Evolutionary conservation across 2,113 vertebrate species (phyloP).

Genomic region (Notothenia rossii): DNA sequence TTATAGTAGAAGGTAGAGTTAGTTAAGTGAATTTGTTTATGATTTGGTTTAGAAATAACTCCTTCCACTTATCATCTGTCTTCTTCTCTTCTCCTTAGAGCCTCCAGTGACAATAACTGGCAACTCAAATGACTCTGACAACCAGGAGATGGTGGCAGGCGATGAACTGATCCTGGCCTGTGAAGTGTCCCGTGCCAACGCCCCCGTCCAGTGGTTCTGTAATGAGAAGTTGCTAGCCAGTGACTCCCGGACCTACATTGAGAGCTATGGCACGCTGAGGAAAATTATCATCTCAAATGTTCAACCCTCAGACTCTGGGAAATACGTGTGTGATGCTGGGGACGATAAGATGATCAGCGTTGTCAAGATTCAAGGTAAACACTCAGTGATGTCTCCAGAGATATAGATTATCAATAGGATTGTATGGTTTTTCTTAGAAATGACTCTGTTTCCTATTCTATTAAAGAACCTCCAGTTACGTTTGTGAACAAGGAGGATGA

Average conservation of each 20-base stretch:
- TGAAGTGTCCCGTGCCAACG: slow-evolving; percentile 81
- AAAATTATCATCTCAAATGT: slow-evolving; percentile 81
- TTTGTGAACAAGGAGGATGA: slow-evolving; percentile 86
- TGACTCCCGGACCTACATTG: slow-evolving; percentile 74
- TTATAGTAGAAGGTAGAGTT: slow-evolving; percentile 86
- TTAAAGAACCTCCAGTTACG: slow-evolving; percentile 78
- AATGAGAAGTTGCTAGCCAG: slow-evolving; percentile 70
- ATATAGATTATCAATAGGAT: background rate
- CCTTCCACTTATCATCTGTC: background rate
- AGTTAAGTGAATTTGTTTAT: background rate
- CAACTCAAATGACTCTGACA: slow-evolving; percentile 69
- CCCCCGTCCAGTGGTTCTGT: slow-evolving; percentile 79
- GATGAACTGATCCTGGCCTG: slow-evolving; percentile 88
- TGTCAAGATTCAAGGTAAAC: slow-evolving; percentile 81
- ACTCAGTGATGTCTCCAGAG: background rate
- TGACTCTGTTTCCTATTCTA: background rate
- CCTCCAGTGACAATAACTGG: slow-evolving; percentile 87
- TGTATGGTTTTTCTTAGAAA: background rate
- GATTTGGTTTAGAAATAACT: background rate
- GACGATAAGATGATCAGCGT: slow-evolving; percentile 80
- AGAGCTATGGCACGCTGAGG: slow-evolving; percentile 79
- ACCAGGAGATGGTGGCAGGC: slow-evolving; percentile 80
- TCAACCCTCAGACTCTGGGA: slow-evolving; percentile 81
- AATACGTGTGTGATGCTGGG: slow-evolving; percentile 82
- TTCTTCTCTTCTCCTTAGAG: slow-evolving; percentile 70